Evolutionary conservation across 2,888 invertebrate species (phyloP).

Genomic region (Polyommatus iphigenia): DNA sequence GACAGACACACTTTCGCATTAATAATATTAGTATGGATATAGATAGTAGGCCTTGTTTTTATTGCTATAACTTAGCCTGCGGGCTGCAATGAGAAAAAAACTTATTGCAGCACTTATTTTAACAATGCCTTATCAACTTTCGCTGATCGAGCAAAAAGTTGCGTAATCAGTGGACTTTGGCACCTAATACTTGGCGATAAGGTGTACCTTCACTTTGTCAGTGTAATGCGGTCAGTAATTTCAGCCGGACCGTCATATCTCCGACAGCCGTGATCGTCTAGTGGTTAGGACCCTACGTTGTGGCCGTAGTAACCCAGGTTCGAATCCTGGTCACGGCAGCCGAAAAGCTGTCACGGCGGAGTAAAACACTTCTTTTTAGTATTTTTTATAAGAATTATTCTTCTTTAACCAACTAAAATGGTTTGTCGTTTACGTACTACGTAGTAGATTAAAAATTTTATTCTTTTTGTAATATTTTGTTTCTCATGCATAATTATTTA

Average conservation of each 20-base stretch:
- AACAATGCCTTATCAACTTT: neutral
- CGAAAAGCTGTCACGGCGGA: constrained; percentile 7
- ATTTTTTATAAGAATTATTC: neutral
- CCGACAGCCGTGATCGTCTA: constrained; percentile 85
- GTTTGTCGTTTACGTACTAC: neutral
- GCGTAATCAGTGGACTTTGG: neutral
- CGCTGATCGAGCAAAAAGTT: neutral
- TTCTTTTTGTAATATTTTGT: too few species aligned
- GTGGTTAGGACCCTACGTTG: constrained; percentile 89
- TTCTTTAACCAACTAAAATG: too few species aligned
- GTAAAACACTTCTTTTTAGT: neutral
- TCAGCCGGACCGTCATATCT: constrained; percentile 38
- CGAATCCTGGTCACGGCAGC: constrained; percentile 82
- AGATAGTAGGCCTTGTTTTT: too few species aligned
- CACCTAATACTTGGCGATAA: neutral
- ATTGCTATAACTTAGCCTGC: too few species aligned
- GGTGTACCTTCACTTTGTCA: neutral
- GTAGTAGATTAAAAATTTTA: too few species aligned
- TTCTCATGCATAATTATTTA: too few species aligned
- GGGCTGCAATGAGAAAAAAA: too few species aligned
- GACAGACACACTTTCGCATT: too few species aligned
- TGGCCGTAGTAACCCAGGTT: constrained; percentile 89
- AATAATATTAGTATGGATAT: too few species aligned
- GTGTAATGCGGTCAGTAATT: neutral
- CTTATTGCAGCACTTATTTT: too few species aligned